phyloP scores from a whole-genome alignment of 2,113 vertebrate species.

The Halichoeres trimaculatus region DNA sequence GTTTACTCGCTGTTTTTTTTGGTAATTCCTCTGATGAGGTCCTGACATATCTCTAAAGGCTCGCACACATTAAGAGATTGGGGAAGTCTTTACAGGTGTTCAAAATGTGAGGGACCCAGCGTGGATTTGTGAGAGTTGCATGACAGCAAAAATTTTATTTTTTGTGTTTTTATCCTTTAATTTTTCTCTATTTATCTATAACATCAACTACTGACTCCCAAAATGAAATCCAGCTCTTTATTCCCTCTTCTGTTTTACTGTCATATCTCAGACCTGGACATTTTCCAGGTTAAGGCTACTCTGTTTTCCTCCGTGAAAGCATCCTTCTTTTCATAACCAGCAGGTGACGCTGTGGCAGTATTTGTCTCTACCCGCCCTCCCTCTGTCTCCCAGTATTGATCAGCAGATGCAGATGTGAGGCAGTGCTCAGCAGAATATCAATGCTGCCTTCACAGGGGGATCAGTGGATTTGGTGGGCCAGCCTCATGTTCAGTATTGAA shows the following conservation, averaged over 20 bases:
- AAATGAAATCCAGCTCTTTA: not conserved
- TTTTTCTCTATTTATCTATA: not conserved
- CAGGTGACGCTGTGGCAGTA: slow-evolving; percentile 61
- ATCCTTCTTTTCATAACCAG: slow-evolving; percentile 23
- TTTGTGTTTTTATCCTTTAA: not conserved
- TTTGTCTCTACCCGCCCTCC: not conserved
- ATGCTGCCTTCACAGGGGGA: slow-evolving; percentile 44
- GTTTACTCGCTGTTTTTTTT: slow-evolving; percentile 20
- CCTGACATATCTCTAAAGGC: slow-evolving; percentile 19
- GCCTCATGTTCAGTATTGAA: slow-evolving; percentile 32
- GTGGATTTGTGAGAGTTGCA: not conserved
- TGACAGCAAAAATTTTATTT: not conserved
- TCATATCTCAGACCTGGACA: not conserved
- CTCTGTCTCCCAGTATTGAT: slow-evolving; percentile 35
- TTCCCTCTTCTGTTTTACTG: not conserved
- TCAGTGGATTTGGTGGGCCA: slow-evolving; percentile 6
- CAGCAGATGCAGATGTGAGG: slow-evolving; percentile 49
- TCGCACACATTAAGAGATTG: not conserved
- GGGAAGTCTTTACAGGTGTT: too few species aligned
- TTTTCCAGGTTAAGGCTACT: not conserved
- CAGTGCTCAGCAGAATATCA: slow-evolving; percentile 56
- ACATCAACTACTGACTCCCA: not conserved
- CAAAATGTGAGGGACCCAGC: too few species aligned
- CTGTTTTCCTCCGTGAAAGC: not conserved
- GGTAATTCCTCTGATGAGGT: slow-evolving; percentile 1